Percentiles rank a stretch among this genome's conserved stretches.
Conservation (phyloP, 2,888 invertebrate species). For the Lasioglossum marginatum region DNA sequence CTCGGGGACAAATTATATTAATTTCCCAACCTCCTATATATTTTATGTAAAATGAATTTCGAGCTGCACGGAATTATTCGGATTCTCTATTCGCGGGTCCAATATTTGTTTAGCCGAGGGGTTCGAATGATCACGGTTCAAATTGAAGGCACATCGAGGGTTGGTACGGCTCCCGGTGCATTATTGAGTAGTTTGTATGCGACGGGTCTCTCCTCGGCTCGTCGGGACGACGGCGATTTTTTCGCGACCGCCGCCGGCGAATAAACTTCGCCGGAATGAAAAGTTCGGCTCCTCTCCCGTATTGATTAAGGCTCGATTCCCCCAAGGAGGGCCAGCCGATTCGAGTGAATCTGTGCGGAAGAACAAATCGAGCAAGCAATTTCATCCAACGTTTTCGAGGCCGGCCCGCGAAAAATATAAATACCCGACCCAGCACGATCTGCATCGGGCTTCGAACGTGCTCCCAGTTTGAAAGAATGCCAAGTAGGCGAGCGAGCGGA, state of each 20-base stretch:
- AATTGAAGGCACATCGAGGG: neutral
- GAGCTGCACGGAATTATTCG: neutral
- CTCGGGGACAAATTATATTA: neutral
- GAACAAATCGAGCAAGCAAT: constrained; percentile 37
- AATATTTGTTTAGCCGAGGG: neutral
- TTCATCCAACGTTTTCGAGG: neutral
- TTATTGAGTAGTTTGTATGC: constrained; percentile 17
- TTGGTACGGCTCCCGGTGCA: neutral
- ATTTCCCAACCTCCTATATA: neutral
- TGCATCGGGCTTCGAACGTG: neutral
- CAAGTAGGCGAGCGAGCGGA: neutral
- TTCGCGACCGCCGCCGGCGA: constrained; percentile 1
- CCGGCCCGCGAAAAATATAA: neutral
- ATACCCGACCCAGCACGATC: neutral
- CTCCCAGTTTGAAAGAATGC: constrained; percentile 2
- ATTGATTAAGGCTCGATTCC: constrained; percentile 13
- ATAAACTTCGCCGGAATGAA: constrained; percentile 22
- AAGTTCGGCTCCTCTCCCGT: neutral
- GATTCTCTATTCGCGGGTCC: neutral
- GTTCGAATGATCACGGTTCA: no score
- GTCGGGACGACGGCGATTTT: neutral
- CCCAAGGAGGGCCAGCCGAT: neutral
- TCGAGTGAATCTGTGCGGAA: constrained; percentile 33
- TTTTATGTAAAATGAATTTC: neutral
- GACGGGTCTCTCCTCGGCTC: neutral